Percentiles rank a stretch among this genome's conserved stretches.
phyloP scores from a whole-genome alignment of 2,888 invertebrate species.

The Euzophera pinguis region DNA sequence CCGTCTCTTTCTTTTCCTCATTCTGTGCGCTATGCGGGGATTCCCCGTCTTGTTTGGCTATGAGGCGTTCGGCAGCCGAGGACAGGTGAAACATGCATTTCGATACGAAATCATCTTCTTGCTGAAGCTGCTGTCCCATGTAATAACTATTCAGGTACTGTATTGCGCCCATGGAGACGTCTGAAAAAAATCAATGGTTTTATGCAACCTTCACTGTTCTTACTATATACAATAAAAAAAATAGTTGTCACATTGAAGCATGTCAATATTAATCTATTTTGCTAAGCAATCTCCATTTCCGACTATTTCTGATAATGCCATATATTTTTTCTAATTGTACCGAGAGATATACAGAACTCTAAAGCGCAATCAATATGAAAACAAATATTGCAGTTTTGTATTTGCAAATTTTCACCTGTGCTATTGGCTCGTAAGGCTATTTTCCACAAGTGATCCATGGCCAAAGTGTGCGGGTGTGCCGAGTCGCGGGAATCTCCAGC shows the following conservation, averaged over 20 bases:
- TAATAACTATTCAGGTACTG: slow-evolving; percentile 96
- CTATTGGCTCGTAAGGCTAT: slow-evolving; percentile 94
- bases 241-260: too few species aligned
- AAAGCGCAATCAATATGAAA: too few species aligned
- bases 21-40: slow-evolving; percentile 31
- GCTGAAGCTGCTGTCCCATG: slow-evolving; percentile 93
- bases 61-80: slow-evolving; percentile 88
- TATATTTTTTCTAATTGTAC: too few species aligned
- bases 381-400: too few species aligned
- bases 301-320: too few species aligned
- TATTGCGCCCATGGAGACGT: slow-evolving; percentile 96
- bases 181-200: slow-evolving; percentile 45
- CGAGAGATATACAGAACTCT: too few species aligned
- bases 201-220: background rate
- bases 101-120: slow-evolving; percentile 95
- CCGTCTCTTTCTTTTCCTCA: slow-evolving; percentile 44
- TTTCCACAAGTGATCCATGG: slow-evolving; percentile 97
- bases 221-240: too few species aligned
- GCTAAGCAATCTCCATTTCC: too few species aligned
- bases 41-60: slow-evolving; percentile 53
- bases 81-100: slow-evolving; percentile 96
- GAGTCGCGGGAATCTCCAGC: slow-evolving; percentile 78
- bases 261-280: too few species aligned
- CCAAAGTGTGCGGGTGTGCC: slow-evolving; percentile 81
- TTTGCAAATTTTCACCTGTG: slow-evolving; percentile 76